Base-by-base conservation (phyloP, 2,888 invertebrate species). In the Andrena flavipes region DNA sequence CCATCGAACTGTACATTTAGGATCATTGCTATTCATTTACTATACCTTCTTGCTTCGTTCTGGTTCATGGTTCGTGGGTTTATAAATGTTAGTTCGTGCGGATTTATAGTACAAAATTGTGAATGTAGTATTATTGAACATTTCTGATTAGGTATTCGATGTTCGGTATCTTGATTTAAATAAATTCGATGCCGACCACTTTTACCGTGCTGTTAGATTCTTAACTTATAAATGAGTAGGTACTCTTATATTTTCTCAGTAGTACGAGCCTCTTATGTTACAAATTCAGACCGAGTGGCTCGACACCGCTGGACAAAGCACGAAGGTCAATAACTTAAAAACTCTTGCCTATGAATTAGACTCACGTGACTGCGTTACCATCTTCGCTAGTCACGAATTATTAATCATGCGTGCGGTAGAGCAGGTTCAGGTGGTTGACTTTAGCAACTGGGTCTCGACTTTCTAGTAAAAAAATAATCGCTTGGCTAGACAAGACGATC, bases 351-450 rank as follows among this genome's bases (percentile, higher is more conserved):
- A 68, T 63, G 78, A 78, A 84, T 78, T 83, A 84, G 75, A 78
- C 56, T 71, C 78, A 75, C 74, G 71, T 67, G 68, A 83, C 83
- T 85, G 80, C 79, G 81, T 84, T 83, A 64, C 77, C 78, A 77
- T 76, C 72, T 76, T 63, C 62, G 63, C 48, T 63, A n/a, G 82
- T 78, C 79, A 62, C 75, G 70, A 80, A 83, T 84, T 86, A 86
- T 84, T 78, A 87, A 84, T 86, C 83, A 78, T 73, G 51, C 81
- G 23, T 10, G 59, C 51, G 79, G 79, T 23, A 51, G 48, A 68
- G n/a, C 56, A 33, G 76, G 60, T 87, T 88, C 87, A 88, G 87
- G 81, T 87, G 85, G 80, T 76, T 76, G 81, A 76, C 78, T 78
- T 68, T 72, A 23, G 51, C 49, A 4, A 42, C 42, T 16, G 42